These are phyloP conservation scores for Lamellibrachia satsuma DNA, from an alignment of 2,888 invertebrate genomes.

Conservation along the genomic window DNA sequence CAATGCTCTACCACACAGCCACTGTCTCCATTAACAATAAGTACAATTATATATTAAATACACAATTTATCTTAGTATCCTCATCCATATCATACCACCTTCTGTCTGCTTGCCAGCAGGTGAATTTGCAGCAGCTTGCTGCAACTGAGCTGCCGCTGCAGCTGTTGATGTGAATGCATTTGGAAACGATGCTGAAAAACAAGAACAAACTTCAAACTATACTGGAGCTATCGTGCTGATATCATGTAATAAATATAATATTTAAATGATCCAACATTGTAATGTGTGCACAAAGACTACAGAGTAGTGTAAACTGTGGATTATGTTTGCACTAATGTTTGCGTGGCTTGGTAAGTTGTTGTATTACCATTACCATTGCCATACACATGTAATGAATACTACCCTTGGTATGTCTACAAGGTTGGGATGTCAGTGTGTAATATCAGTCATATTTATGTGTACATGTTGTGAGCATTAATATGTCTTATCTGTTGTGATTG, in stretches of 20 bases:
- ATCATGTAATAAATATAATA: not conserved
- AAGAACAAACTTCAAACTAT: conserved; percentile 20
- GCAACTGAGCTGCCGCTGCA: conserved; percentile 58
- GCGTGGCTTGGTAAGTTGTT: too few relatives aligned
- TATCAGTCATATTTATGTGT: not conserved
- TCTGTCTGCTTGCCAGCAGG: conserved; percentile 83
- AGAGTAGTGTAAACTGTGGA: too few relatives aligned
- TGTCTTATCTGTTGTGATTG: not conserved
- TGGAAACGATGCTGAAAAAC: conserved; percentile 63
- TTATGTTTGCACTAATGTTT: too few relatives aligned
- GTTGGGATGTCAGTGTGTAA: not conserved
- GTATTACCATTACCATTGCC: too few relatives aligned
- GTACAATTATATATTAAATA: not conserved
- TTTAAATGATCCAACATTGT: too few relatives aligned
- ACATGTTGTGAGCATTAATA: not conserved
- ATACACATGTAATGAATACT: too few relatives aligned
- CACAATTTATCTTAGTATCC: not conserved
- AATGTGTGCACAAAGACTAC: too few relatives aligned
- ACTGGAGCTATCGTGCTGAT: not conserved
- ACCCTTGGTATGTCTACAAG: too few relatives aligned
- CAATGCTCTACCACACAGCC: not conserved
- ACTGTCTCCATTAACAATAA: not conserved
- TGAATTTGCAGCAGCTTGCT: conserved; percentile 59
- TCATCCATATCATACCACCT: conserved; percentile 57
- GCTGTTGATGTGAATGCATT: conserved; percentile 60